Evolutionary conservation across 2,797 vertebrate genomes (phyloP), one percentile per base, ranked within the genome.

Genomic region (Xiphophorus birchmanni): DNA sequence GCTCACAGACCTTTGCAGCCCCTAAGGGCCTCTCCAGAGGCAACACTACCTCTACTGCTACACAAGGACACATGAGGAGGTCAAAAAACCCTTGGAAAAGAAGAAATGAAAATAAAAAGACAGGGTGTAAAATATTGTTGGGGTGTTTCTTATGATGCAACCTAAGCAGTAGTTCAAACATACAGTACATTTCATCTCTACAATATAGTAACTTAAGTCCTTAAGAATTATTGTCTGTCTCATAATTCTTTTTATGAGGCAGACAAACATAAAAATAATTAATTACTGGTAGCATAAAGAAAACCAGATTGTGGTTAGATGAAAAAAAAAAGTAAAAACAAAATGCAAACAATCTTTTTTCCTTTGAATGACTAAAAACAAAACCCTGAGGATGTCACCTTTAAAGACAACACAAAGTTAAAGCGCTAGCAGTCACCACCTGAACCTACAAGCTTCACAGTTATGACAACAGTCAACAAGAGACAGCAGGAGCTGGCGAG

Each of bases 1-100:
- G 78, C 72, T 84, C 79, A 81, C 74, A 88, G 86, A 86, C 75
- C 75, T 87, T 78, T 80, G 86, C 69, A 85, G 56, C 82, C 90
- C 79, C 80, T 80, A 72, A 78, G 85, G 79, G 87, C 84, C 83
- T 87, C 81, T 86, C 83, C 77, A n/a, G 77, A 54, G 84, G 80
- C 47, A 48, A 81, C 71, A n/a, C 52, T 63, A 80, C 78, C 76
- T 63, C 32, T 52, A 73, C 29, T 32, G 79, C 73, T 73, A 67
- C 74, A 76, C 81, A 54, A 67, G 10, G 52, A 80, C 79, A 73
- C 52, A 85, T 48, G 10, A 48, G 5, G 21, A 44, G 54, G 65
- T 18, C 65, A 67, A 47, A 42, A 50, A 58, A 81, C 71, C 86
- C 84, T 21, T 52, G 26, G 26, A 56, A n/a, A 56, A 56, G 5